Base-by-base conservation (phyloP, 2,797 vertebrate species). In the Ptychobarbus kaznakovi region DNA sequence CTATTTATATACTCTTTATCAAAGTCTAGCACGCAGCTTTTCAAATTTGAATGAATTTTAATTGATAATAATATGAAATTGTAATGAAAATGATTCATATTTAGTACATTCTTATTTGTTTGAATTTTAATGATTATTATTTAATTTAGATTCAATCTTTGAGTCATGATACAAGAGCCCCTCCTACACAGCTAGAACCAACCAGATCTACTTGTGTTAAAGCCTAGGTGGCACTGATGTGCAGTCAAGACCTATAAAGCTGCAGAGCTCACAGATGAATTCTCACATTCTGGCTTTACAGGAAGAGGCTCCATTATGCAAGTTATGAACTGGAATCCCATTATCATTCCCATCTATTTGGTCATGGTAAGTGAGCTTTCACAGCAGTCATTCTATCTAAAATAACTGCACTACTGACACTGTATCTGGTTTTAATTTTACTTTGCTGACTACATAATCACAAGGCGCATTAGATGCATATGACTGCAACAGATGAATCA, bases 141-240 rank as follows among this genome's bases (percentile, higher is more conserved):
- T 76, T 15, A 4, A 76, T 49, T 65, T 80, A 42, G 18, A 65
- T 20, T 22, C 16, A 25, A 10, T 13, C 1, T 42, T 69, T 38
- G 63, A 15, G 7, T 38, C 65, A 38, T 56, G 63, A 8, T 58
- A 3, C 11, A 44, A 18, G 40, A 61, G 70, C 89, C 56, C 83
- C 82, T 89, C 82, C 89, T 81, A 68, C 87, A 51, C 76, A 82
- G 22, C 4, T 77, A 65, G 35, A 78, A 69, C 86, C 86, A 90
- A 86, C 81, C 86, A 81, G 88, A 80, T 87, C 76, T 91, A 51
- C 84, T 82, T 32, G 46, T 69, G 75, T 69, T 49, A 77, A 82
- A 84, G 73, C 68, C 88, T 91, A 90, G 91, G 88, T 89, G 91
- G 91, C 83, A 85, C 87, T 90, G 83, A 82, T 89, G 87, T 89